These are phyloP conservation scores for Sarcophaga peregrina DNA, from an alignment of 1,140 invertebrate species.

Conservation along the genomic window DNA sequence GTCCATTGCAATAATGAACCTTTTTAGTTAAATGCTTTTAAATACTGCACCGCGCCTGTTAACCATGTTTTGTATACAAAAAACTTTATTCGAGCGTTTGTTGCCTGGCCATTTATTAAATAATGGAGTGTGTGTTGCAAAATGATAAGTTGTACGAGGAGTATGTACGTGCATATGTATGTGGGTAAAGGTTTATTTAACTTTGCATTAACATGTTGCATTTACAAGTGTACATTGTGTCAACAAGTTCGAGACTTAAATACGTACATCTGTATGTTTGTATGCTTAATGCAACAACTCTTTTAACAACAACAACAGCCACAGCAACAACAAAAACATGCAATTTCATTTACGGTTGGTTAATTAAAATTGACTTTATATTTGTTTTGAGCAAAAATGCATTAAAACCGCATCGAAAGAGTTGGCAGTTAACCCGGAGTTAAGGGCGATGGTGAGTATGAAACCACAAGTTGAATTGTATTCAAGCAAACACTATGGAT, in stretches of 20 bases:
- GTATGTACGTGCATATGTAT: not conserved
- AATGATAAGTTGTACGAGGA: slow-evolving; percentile 25
- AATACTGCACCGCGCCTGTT: slow-evolving; percentile 16
- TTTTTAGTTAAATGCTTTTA: slow-evolving; percentile 40
- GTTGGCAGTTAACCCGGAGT: too few relatives aligned
- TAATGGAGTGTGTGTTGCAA: slow-evolving; percentile 19
- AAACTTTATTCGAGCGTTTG: not conserved
- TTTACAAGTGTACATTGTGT: slow-evolving; percentile 1
- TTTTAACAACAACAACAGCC: not conserved
- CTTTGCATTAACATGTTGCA: slow-evolving; percentile 39
- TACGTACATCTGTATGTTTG: not conserved
- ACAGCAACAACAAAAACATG: slow-evolving; percentile 7
- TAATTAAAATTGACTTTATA: slow-evolving; percentile 42
- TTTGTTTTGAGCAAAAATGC: slow-evolving; percentile 20
- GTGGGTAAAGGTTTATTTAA: slow-evolving; percentile 12
- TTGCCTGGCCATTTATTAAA: slow-evolving; percentile 17
- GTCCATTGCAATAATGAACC: not conserved
- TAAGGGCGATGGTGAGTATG: not conserved
- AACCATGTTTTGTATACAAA: not conserved
- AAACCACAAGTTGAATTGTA: not conserved
- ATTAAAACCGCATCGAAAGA: not conserved
- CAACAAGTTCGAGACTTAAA: slow-evolving; percentile 13
- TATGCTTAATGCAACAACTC: slow-evolving; percentile 1
- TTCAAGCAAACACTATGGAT: too few relatives aligned
- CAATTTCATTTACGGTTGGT: slow-evolving; percentile 39